phyloP scores from a whole-genome alignment of 2,797 vertebrate genomes.

The Okamejei kenojei region DNA sequence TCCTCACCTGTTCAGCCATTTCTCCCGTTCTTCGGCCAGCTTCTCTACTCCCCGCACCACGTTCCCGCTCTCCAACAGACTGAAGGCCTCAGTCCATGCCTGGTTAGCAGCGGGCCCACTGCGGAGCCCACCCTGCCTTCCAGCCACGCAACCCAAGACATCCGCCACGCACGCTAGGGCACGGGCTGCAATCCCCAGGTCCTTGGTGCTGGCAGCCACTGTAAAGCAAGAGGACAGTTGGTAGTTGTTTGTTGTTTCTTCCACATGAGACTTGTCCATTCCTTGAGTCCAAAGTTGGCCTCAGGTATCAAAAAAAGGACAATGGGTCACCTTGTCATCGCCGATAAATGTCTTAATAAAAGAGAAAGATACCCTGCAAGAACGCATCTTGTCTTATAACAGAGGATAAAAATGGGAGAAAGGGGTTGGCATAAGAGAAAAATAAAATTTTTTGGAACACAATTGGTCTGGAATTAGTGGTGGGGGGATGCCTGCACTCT shows the following conservation, averaged over 20 bases:
- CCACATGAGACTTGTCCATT: too few species aligned
- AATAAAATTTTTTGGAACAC: too few species aligned
- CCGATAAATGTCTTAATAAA: too few species aligned
- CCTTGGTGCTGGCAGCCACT: conserved; percentile 64
- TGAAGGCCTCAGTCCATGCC: conserved; percentile 71
- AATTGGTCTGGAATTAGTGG: too few species aligned
- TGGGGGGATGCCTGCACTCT: background rate
- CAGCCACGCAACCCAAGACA: conserved; percentile 78
- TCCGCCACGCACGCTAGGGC: conserved; percentile 81
- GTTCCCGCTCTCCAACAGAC: conserved; percentile 63
- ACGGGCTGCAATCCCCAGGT: conserved; percentile 70
- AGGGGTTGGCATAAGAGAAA: too few species aligned
- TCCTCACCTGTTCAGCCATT: conserved; percentile 77
- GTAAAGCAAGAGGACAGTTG: conserved; percentile 18
- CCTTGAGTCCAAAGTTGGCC: too few species aligned
- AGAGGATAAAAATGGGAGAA: too few species aligned
- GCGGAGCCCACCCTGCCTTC: conserved; percentile 72
- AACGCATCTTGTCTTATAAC: too few species aligned
- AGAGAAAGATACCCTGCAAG: too few species aligned
- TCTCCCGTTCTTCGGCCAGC: conserved; percentile 64
- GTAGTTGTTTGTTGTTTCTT: too few species aligned
- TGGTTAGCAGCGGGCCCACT: conserved; percentile 85
- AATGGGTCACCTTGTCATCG: too few species aligned
- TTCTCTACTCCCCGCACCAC: conserved; percentile 60
- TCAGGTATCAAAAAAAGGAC: too few species aligned